Conservation (phyloP, 2,113 vertebrate species). For the Leucopsar rothschildi region DNA sequence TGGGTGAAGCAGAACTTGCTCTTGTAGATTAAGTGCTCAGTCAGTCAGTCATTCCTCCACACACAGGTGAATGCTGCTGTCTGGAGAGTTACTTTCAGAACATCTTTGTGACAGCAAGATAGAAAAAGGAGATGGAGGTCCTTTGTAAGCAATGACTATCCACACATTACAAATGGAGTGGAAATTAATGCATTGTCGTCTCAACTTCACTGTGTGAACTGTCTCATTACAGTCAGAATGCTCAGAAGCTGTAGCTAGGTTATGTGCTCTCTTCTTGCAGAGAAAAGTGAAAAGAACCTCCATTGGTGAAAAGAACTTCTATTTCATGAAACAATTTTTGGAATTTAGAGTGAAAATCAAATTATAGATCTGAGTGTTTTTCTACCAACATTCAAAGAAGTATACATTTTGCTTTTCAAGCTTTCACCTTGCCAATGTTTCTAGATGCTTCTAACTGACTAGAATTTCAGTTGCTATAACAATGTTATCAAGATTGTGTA, state of each 20-base stretch:
- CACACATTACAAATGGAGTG: neutral
- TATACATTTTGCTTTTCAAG: neutral
- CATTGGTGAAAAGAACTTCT: neutral
- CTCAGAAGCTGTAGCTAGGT: neutral
- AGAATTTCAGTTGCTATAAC: neutral
- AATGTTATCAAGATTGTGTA: neutral
- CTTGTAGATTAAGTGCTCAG: neutral
- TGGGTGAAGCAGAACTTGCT: neutral
- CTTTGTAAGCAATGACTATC: neutral
- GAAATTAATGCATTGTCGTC: neutral
- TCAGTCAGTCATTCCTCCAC: neutral
- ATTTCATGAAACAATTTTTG: neutral
- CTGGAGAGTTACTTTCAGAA: neutral
- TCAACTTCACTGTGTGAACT: neutral
- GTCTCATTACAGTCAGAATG: neutral
- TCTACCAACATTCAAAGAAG: neutral
- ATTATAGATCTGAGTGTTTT: neutral
- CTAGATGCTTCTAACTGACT: neutral
- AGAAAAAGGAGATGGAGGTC: neutral
- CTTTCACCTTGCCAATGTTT: neutral
- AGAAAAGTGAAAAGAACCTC: neutral
- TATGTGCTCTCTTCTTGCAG: neutral
- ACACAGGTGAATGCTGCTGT: fast-evolving
- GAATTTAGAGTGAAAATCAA: neutral
- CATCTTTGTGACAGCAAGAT: neutral